Percentiles rank a stretch among this genome's conserved stretches.
Conservation (phyloP, 2,797 vertebrate genomes). For the Leuciscus waleckii region DNA sequence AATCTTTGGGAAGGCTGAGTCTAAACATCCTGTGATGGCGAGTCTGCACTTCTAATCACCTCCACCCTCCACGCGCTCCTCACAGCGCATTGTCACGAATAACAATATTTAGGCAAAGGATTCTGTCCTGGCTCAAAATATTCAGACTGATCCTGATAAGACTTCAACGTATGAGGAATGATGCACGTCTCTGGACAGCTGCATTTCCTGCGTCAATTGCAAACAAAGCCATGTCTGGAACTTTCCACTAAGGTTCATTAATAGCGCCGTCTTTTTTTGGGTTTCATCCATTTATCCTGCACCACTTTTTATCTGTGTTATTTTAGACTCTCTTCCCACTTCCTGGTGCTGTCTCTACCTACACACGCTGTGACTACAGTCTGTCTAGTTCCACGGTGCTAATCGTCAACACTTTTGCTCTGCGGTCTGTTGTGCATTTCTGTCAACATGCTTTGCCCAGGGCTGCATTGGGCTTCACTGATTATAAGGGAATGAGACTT, state of each 20-base stretch:
- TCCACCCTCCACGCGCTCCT: not conserved
- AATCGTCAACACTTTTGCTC: conserved; percentile 1
- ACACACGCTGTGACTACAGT: conserved; percentile 15
- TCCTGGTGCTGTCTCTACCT: conserved; percentile 46
- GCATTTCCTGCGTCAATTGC: conserved; percentile 49
- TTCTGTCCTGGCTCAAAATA: conserved; percentile 53
- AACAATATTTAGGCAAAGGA: conserved; percentile 49
- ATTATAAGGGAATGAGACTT: conserved; percentile 14
- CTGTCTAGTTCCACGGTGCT: not conserved
- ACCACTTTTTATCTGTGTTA: conserved; percentile 57
- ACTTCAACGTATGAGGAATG: conserved; percentile 62
- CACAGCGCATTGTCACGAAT: conserved; percentile 23
- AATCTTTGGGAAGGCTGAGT: conserved; percentile 11
- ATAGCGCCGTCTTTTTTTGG: conserved; percentile 29
- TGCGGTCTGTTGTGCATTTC: not conserved
- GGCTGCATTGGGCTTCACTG: not conserved
- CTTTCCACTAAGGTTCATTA: conserved; percentile 31
- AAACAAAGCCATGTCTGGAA: conserved; percentile 29
- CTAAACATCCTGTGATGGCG: not conserved
- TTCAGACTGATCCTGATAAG: conserved; percentile 26
- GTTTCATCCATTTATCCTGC: conserved; percentile 42
- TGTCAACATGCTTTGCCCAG: not conserved
- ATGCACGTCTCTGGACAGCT: conserved; percentile 49
- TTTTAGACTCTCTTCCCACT: conserved; percentile 58
- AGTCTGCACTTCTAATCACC: no score